Base-by-base conservation (phyloP, 1,140 invertebrate species). In the Probaryconus sp. region DNA sequence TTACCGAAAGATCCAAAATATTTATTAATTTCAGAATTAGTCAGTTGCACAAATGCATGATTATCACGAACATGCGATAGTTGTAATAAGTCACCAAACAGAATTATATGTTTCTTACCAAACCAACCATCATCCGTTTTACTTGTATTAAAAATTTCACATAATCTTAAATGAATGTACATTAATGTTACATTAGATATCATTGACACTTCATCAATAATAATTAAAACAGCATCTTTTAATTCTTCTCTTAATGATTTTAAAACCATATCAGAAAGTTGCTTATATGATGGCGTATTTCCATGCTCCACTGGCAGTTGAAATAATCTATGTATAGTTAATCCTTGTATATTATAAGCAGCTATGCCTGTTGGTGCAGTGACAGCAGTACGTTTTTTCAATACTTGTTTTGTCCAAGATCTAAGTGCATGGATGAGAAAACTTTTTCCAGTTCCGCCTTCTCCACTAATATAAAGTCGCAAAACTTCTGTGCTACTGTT, bases 51-150 rank as follows among this genome's bases (percentile, higher is more conserved):
- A 51, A 63, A 79, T 45, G 65, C 35, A 14, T 64, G 67, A 11
- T 77, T 43, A 28, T 68, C 70, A 33, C 56, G 42, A 2, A 82
- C 78, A 5, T 77, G 75, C 9, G 77, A 77, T 13, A 81, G 38
- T 51, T 82, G 80, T 17, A 82, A 48, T 7, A 81, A 70, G 60
- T 82, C 78, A 7, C 79, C 77, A 40, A 78, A 70, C 2, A 79
- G 13, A 26, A 79, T 0, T 42, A 77, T 50, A 28, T 61, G 50
- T 37, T 53, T 40, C 47, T 50, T 64, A 1, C 69, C 70, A 47
- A 76, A 79, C 71, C 64, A 77, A 14, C 68, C 67, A 48, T 76
- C 35, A 5, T 72, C 30, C 6, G 18, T 9, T 5, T 79, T 31
- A 24, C 3, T 18, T 18, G 68, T 76, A 64, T 75, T 40, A 47